Evolutionary conservation across 2,113 vertebrate genomes (phyloP), one percentile per base, ranked within the genome.

Genomic region (Amblyopsis rosae): DNA sequence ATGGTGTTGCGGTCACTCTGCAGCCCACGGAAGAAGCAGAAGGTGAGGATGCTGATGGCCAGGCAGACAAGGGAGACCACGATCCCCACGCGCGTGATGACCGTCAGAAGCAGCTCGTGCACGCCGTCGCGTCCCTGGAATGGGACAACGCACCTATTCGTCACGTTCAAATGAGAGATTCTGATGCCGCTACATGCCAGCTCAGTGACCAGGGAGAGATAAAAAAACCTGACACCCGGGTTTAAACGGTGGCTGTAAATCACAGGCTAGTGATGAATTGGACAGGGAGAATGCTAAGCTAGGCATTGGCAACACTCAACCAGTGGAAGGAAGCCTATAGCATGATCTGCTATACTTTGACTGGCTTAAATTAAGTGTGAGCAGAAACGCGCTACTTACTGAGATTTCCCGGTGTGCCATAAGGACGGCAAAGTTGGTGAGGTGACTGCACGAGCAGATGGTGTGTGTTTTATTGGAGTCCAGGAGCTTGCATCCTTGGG

Each of bases 1-100:
- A 99, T 99, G 70, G 98, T 99, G 88, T 99, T 99, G 74, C 97
- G 96, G 85, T 99, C 98, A 35, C 95, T 98, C 90, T 99, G 98
- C 48, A 99, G 94, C 75, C 97, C 98, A 60, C 96, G 94, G 94
- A 99, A 99, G 88, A 99, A 99, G 92, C 96, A 98, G 93, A 99
- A 99, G 70, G 98, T 99, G 91, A 98, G 98, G 93, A 99, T 96
- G 94, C 96, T 96, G 90, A 99, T 94, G 79, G 92, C 92, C 84
- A 99, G 94, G 90, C 98, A 98, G 86, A 99, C 93, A 3, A 99
- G 95, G 71, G 96, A 98, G 82, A 98, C 94, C 79, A 96, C 94
- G 54, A 99, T 98, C 80, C 98, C 98, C 48, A 98, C 96, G 67
- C 96, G 95, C 57, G 95, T 99, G 93, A 99, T 98, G 91, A 98